These are phyloP conservation scores for Cygnus atratus DNA, from an alignment of 2,113 vertebrate genomes.

Conservation along the genomic window DNA sequence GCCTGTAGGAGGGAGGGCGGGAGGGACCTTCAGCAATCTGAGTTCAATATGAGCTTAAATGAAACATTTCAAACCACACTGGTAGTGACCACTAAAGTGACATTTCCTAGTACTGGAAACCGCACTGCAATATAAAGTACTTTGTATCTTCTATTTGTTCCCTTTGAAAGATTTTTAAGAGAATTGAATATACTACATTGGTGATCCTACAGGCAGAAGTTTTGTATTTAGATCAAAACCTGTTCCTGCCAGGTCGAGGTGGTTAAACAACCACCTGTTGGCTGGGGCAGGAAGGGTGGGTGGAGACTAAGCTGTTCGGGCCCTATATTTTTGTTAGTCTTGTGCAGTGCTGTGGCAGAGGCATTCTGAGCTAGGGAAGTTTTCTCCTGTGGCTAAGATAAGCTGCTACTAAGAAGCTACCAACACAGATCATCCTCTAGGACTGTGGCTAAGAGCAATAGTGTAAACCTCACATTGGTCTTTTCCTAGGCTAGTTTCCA, in stretches of 20 bases:
- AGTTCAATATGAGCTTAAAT: not conserved
- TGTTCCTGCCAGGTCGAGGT: not conserved
- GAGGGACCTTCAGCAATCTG: not conserved
- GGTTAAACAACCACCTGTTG: not conserved
- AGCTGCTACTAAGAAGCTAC: not conserved
- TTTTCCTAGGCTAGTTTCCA: not conserved
- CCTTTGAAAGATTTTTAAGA: not conserved
- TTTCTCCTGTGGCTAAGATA: not conserved
- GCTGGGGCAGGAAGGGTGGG: not conserved
- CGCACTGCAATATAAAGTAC: not conserved
- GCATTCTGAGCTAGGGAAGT: not conserved
- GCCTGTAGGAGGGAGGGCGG: not conserved
- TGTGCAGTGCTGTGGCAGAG: not conserved
- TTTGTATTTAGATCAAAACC: not conserved
- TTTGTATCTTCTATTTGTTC: not conserved
- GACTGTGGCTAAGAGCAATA: not conserved
- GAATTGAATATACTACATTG: not conserved
- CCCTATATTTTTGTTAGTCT: not conserved
- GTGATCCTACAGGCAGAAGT: not conserved
- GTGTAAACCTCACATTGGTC: not conserved
- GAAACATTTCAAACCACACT: not conserved
- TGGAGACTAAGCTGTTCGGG: not conserved
- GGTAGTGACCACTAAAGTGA: not conserved
- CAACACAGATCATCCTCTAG: no score
- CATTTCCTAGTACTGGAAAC: not conserved